Conservation (phyloP, 2,888 invertebrate species). For the Lepetodrilus schrolli region DNA sequence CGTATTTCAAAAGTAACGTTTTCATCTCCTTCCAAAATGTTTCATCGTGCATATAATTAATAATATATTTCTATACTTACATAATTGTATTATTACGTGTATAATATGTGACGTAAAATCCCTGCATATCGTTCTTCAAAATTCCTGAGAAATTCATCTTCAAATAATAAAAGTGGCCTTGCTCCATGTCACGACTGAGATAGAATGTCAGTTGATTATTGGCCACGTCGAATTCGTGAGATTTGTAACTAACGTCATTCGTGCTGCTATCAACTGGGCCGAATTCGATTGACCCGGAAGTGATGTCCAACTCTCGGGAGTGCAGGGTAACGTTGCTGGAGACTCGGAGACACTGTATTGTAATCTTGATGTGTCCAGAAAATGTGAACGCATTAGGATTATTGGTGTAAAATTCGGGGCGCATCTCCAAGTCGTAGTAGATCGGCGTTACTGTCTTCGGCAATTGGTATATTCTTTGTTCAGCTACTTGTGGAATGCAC, state of each 20-base stretch:
- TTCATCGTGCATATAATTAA: too few species aligned
- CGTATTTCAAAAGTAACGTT: too few species aligned
- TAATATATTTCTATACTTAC: conserved; percentile 26
- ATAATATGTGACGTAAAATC: conserved; percentile 34
- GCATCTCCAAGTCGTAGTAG: conserved; percentile 37
- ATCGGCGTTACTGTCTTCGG: conserved; percentile 35
- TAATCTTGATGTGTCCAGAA: conserved; percentile 32
- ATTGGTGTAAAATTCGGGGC: conserved; percentile 39
- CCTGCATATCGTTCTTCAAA: conserved; percentile 77
- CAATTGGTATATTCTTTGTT: too few species aligned
- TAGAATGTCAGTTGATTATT: conserved; percentile 76
- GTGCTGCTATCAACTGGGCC: background rate
- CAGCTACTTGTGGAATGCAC: too few species aligned
- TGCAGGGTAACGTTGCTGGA: conserved; percentile 38
- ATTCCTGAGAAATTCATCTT: conserved; percentile 83
- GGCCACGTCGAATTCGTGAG: conserved; percentile 34
- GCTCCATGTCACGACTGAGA: conserved; percentile 79
- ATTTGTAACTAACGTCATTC: background rate
- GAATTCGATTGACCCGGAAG: conserved; percentile 19
- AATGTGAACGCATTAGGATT: conserved; percentile 40
- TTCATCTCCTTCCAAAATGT: too few species aligned
- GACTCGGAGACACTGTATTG: conserved; percentile 22
- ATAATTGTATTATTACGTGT: conserved; percentile 27
- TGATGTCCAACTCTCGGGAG: conserved; percentile 33
- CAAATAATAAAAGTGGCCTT: conserved; percentile 81